Percentiles rank a stretch among this genome's conserved stretches.
Conservation (phyloP, 2,888 invertebrate genomes). For the Scaeva pyrastri region DNA sequence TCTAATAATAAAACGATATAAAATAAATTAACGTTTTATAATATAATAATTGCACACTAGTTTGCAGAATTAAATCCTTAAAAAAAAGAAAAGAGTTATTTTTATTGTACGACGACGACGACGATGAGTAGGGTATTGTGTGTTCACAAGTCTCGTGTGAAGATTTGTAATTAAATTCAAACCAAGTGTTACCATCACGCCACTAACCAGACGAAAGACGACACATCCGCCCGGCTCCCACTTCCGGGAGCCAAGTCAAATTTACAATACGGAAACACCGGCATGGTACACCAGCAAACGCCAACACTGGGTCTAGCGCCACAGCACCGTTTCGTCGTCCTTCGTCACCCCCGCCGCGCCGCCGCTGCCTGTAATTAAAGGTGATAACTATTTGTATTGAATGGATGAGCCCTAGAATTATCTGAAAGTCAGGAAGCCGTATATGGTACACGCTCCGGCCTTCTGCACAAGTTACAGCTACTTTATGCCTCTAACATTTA, state of each 20-base stretch:
- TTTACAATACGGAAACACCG: background rate
- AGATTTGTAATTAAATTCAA: conserved; percentile 36
- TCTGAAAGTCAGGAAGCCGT: conserved; percentile 43
- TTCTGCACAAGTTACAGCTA: conserved; percentile 32
- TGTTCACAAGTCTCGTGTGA: conserved; percentile 8
- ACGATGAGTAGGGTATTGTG: too few relatives aligned
- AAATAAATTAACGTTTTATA: too few relatives aligned
- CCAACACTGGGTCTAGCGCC: too few relatives aligned
- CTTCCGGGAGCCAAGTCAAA: background rate
- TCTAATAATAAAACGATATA: background rate
- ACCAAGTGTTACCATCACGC: conserved; percentile 8
- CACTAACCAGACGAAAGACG: background rate
- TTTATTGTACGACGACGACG: too few relatives aligned
- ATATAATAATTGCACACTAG: conserved; percentile 13
- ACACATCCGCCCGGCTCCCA: conserved; percentile 17
- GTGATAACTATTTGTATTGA: conserved; percentile 64
- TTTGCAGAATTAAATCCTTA: background rate
- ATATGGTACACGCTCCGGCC: conserved; percentile 4
- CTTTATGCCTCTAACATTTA: background rate
- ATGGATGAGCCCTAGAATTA: conserved; percentile 46
- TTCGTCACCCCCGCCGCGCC: background rate
- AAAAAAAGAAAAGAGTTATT: conserved; percentile 1
- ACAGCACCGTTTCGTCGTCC: background rate
- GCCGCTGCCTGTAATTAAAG: conserved; percentile 55
- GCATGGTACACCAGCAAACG: background rate